phyloP scores from a whole-genome alignment of 2,113 vertebrate species.

The Thymallus thymallus region DNA sequence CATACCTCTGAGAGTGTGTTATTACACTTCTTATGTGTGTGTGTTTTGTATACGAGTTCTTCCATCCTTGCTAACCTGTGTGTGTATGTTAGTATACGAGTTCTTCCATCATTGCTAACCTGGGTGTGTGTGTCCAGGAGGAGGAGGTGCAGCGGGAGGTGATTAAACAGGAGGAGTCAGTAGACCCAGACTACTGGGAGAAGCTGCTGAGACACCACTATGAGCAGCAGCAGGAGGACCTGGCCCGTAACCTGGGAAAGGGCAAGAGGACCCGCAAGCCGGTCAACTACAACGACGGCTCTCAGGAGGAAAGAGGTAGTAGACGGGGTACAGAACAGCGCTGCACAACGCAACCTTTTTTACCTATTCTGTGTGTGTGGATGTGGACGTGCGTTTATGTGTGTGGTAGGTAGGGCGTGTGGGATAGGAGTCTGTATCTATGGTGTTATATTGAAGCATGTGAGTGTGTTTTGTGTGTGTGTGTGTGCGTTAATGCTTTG shows the following conservation, averaged over 20 bases:
- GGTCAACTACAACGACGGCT: conserved; percentile 98
- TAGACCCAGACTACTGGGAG: conserved; percentile 99
- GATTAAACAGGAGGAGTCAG: conserved; percentile 97
- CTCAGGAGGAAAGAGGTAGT: conserved; percentile 97
- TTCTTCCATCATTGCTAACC: too few species aligned
- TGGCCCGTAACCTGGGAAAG: conserved; percentile 96
- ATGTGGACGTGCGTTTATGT: conserved; percentile 30
- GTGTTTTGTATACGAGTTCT: not conserved
- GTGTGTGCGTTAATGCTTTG: not conserved
- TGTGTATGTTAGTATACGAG: not conserved
- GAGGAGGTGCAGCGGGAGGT: conserved; percentile 97
- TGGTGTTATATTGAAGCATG: conserved; percentile 3
- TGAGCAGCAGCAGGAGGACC: conserved; percentile 96
- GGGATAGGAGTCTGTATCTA: conserved; percentile 1
- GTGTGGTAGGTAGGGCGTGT: not conserved
- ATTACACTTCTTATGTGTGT: not conserved
- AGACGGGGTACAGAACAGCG: conserved; percentile 77
- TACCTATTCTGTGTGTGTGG: conserved; percentile 6
- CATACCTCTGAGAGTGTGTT: not conserved
- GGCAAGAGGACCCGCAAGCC: conserved; percentile 98
- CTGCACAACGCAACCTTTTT: conserved; percentile 54
- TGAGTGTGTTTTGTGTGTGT: not conserved
- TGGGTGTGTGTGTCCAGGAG: conserved; percentile 69
- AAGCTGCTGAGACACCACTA: conserved; percentile 97
- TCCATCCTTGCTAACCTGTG: not conserved